These are phyloP conservation scores for Troglohyphantes excavatus DNA, from an alignment of 2,888 invertebrate species.

Conservation along the genomic window DNA sequence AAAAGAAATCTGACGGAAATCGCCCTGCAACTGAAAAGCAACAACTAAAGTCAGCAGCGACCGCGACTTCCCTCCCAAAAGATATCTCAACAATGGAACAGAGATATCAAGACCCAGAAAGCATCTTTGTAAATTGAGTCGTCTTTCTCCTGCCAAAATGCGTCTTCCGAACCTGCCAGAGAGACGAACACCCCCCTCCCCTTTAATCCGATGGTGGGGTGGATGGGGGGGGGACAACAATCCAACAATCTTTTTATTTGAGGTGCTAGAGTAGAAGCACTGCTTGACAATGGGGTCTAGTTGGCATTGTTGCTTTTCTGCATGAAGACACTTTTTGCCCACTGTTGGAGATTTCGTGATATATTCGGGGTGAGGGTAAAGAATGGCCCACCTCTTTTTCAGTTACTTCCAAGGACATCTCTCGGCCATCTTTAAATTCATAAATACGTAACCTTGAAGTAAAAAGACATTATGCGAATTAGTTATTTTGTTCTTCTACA, in stretches of 20 bases:
- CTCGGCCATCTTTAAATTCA: too few species aligned
- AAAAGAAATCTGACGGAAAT: background rate
- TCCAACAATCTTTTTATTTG: conserved; percentile 30
- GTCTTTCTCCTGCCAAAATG: conserved; percentile 46
- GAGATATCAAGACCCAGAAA: conserved; percentile 48
- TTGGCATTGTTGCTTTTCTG: conserved; percentile 17
- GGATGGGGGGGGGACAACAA: conserved; percentile 17
- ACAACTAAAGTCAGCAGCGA: conserved; percentile 29
- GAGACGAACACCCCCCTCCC: background rate
- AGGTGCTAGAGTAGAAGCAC: conserved; percentile 63
- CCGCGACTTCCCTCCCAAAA: conserved; percentile 20
- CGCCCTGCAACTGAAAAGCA: background rate
- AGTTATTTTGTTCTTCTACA: too few species aligned
- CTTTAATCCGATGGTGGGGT: conserved; percentile 6
- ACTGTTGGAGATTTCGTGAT: background rate
- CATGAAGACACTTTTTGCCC: conserved; percentile 5
- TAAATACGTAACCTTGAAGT: too few species aligned
- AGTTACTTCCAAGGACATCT: background rate
- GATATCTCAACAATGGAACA: conserved; percentile 20
- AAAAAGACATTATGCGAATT: too few species aligned
- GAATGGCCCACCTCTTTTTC: background rate
- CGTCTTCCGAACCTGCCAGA: background rate
- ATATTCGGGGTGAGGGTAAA: background rate
- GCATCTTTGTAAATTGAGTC: conserved; percentile 32
- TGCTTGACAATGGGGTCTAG: conserved; percentile 27